Conservation (phyloP, 2,113 vertebrate species). For the Lonchura striata region DNA sequence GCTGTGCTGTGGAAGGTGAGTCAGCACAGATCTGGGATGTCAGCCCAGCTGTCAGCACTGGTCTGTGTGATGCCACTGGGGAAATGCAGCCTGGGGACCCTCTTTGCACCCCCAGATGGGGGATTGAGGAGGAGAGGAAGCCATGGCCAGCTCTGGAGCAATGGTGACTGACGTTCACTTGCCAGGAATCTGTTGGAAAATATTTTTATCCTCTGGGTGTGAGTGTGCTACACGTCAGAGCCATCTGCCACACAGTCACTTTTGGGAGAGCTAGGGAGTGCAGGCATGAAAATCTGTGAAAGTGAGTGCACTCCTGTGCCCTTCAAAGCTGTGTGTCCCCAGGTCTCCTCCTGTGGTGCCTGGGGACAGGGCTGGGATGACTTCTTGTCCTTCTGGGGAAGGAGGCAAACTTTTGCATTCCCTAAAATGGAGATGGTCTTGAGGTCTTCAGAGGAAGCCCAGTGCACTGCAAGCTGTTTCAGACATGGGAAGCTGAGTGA, state of each 20-base stretch:
- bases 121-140: not conserved
- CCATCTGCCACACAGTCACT: constrained; percentile 73
- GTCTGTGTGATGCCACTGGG: not conserved
- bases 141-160: not conserved
- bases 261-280: constrained; percentile 54
- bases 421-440: not conserved
- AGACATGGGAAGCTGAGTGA: not conserved
- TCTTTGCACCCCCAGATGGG: not conserved
- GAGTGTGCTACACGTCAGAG: constrained; percentile 61
- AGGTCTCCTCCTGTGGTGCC: constrained; percentile 19
- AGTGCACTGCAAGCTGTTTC: not conserved
- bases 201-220: constrained; percentile 74
- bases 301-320: constrained; percentile 59
- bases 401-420: not conserved
- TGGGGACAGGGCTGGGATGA: not conserved
- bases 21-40: rapidly evolving
- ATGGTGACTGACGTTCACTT: not conserved
- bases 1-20: not conserved
- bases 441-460: not conserved
- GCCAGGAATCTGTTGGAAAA: constrained; percentile 65
- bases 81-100: rapidly evolving
- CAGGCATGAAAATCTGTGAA: constrained; percentile 61
- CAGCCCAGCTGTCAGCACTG: not conserved
- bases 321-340: constrained; percentile 48
- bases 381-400: not conserved